These are phyloP conservation scores for Cosmia trapezina DNA, from an alignment of 2,888 invertebrate genomes.

Conservation along the genomic window DNA sequence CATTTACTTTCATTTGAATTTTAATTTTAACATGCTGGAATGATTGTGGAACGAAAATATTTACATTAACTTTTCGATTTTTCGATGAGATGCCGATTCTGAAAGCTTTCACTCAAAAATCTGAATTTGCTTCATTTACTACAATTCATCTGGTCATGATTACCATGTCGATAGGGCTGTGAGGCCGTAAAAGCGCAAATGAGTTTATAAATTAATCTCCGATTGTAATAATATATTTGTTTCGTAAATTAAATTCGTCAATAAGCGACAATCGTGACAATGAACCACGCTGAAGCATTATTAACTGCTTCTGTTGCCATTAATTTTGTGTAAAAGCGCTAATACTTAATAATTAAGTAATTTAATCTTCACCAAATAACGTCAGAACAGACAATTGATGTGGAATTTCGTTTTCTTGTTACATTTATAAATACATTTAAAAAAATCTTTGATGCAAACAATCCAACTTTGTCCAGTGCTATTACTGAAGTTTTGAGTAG, in stretches of 20 bases:
- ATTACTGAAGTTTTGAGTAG: too few relatives aligned
- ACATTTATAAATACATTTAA: too few relatives aligned
- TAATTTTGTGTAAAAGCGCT: background rate
- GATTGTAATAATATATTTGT: conserved; percentile 4
- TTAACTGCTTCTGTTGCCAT: background rate
- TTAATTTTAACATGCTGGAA: conserved; percentile 23
- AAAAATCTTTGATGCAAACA: background rate
- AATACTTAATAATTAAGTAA: background rate
- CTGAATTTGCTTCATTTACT: conserved; percentile 30
- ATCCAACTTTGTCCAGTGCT: background rate
- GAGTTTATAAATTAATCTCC: conserved; percentile 27
- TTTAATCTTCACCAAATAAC: background rate
- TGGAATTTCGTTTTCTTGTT: background rate
- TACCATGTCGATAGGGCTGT: conserved; percentile 6
- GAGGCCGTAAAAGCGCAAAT: conserved; percentile 10
- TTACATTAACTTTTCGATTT: conserved; percentile 20
- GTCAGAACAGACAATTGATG: background rate
- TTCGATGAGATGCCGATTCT: conserved; percentile 12
- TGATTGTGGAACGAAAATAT: conserved; percentile 20
- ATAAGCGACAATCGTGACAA: conserved; percentile 3
- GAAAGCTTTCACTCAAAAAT: conserved; percentile 16
- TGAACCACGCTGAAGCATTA: background rate
- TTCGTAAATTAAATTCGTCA: conserved; percentile 15
- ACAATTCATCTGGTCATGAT: conserved; percentile 22
- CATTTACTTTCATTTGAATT: conserved; percentile 33